Percentiles rank a stretch among this genome's conserved stretches.
phyloP scores from a whole-genome alignment of 2,113 vertebrate species.

The Triplophysa rosa region DNA sequence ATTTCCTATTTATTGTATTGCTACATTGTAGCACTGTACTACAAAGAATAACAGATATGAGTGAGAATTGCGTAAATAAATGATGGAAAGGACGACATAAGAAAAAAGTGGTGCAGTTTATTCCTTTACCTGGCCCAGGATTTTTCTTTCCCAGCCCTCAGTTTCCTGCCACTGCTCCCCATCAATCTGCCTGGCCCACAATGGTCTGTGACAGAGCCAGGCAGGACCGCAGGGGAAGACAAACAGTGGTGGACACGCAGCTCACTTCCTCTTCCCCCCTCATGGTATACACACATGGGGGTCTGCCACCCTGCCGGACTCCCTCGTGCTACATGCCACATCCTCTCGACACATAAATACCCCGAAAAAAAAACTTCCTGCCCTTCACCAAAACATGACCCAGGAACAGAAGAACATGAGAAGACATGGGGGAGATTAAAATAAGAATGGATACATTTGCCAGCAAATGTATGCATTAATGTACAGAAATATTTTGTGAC shows the following conservation, averaged over 20 bases:
- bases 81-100: neutral
- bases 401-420: constrained; percentile 21
- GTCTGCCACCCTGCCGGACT: constrained; percentile 23
- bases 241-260: constrained; percentile 65
- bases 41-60: neutral
- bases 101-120: neutral
- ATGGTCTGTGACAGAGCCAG: constrained; percentile 67
- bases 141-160: constrained; percentile 51
- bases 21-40: too few relatives aligned
- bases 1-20: too few relatives aligned
- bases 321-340: constrained; percentile 35
- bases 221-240: constrained; percentile 63
- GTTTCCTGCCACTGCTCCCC: constrained; percentile 69
- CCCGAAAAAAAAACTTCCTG: constrained; percentile 50
- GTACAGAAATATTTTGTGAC: neutral
- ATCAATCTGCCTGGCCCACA: constrained; percentile 74
- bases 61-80: neutral
- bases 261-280: constrained; percentile 58
- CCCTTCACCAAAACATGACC: constrained; percentile 25
- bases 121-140: constrained; percentile 52
- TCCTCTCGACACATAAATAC: constrained; percentile 45
- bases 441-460: neutral
- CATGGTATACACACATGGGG: constrained; percentile 40
- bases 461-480: neutral
- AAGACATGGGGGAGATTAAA: constrained; percentile 24